These are phyloP conservation scores for Odontothrips loti DNA, from an alignment of 2,888 invertebrate species.

Conservation along the genomic window DNA sequence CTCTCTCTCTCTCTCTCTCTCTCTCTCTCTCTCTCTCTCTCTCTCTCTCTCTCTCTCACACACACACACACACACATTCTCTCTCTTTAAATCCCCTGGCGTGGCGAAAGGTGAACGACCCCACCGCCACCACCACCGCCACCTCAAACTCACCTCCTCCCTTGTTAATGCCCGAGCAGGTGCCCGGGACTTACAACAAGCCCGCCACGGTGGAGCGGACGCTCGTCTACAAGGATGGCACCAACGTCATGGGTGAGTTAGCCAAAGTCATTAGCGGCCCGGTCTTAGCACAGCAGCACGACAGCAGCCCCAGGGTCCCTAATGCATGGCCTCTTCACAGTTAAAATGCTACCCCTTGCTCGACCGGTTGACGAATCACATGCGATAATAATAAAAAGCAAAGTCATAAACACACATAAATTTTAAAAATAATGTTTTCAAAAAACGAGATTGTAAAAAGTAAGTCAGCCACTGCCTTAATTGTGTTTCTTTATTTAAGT, in stretches of 20 bases:
- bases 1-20: background rate
- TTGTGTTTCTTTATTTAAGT: too few relatives aligned
- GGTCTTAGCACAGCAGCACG: background rate
- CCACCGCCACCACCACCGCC: constrained; percentile 32
- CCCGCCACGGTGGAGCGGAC: constrained; percentile 31
- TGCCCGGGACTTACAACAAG: constrained; percentile 37
- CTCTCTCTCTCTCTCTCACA: background rate
- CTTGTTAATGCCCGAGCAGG: constrained; percentile 36
- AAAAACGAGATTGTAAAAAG: too few relatives aligned
- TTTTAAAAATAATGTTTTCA: background rate
- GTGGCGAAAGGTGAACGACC: constrained; percentile 41
- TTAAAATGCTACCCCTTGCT: too few relatives aligned
- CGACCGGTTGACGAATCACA: too few relatives aligned
- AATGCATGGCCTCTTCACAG: background rate
- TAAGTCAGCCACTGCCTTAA: too few relatives aligned
- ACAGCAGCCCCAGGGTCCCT: background rate
- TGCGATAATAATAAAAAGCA: too few relatives aligned
- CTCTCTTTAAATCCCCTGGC: constrained; percentile 36
- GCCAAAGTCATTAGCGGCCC: background rate
- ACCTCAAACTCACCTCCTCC: background rate
- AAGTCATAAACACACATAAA: too few relatives aligned
- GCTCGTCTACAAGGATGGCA: constrained; percentile 53
- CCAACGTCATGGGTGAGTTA: constrained; percentile 57
- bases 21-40: constrained; percentile 1
- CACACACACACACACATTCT: too few relatives aligned